Conservation (phyloP, 2,888 invertebrate species). For the Drosophila maculinotata region DNA sequence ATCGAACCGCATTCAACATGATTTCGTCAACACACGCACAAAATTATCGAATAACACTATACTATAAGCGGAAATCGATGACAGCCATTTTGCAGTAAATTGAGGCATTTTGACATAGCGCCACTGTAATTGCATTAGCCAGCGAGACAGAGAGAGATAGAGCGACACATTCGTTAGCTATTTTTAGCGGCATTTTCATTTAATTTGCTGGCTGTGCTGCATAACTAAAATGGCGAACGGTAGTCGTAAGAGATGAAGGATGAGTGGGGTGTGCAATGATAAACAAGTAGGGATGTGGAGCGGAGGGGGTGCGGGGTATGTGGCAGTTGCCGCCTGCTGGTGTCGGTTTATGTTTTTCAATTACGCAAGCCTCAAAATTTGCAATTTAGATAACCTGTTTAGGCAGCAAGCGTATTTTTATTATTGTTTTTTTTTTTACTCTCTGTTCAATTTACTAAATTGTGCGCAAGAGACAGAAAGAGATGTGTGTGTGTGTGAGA, state of each 20-base stretch:
- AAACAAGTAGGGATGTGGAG: not conserved
- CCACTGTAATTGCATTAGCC: conserved; percentile 67
- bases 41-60: conserved; percentile 59
- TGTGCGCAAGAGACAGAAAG: not conserved
- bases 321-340: conserved; percentile 9
- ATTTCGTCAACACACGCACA: conserved; percentile 55
- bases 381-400: conserved; percentile 72
- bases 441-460: conserved; percentile 53
- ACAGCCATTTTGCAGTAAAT: conserved; percentile 76
- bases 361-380: conserved; percentile 71
- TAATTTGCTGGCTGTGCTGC: conserved; percentile 74
- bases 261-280: conserved; percentile 6
- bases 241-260: conserved; percentile 42
- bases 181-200: conserved; percentile 75
- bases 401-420: conserved; percentile 17
- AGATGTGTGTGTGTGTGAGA: not conserved
- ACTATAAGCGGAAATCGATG: conserved; percentile 73
- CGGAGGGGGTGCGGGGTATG: not conserved
- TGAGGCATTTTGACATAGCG: conserved; percentile 69
- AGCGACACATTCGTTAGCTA: conserved; percentile 57
- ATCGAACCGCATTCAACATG: conserved; percentile 60
- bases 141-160: not conserved
- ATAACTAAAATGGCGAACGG: conserved; percentile 67
- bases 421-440: conserved; percentile 15
- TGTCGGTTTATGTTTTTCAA: conserved; percentile 60